Percentiles rank a stretch among this genome's conserved stretches.
phyloP scores from a whole-genome alignment of 2,113 vertebrate genomes.

The Sinocyclocheilus anophthalmus region DNA sequence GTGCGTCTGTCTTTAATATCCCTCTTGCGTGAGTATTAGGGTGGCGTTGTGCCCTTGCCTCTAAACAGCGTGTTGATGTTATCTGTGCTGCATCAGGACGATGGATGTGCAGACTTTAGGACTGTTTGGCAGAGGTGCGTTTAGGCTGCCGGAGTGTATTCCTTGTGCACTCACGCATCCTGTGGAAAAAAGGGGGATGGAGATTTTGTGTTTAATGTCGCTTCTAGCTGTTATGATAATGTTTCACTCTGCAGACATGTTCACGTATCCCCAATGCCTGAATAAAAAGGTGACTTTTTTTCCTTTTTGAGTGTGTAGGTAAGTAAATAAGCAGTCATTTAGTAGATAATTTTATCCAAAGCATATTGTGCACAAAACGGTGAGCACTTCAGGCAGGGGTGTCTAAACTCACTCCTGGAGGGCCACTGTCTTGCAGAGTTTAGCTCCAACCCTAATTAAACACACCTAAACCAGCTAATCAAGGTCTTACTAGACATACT shows the following conservation, averaged over 20 bases:
- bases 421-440: no score
- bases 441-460: no score
- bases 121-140: conserved; percentile 30
- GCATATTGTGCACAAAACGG: no score
- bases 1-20: conserved; percentile 54
- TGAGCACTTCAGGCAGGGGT: background rate
- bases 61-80: conserved; percentile 46
- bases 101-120: conserved; percentile 42
- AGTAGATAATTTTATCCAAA: background rate
- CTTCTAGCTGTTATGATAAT: background rate
- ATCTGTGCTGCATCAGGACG: conserved; percentile 28
- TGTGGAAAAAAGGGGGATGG: conserved; percentile 17
- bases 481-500: no score
- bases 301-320: background rate
- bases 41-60: conserved; percentile 29
- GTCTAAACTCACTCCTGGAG: no score
- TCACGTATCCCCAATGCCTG: conserved; percentile 1
- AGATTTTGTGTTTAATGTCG: conserved; percentile 23
- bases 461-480: no score
- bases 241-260: background rate
- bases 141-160: conserved; percentile 41
- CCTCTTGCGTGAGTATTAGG: conserved; percentile 43
- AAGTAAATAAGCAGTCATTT: background rate
- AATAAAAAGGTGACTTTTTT: background rate
- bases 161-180: conserved; percentile 31